phyloP scores from a whole-genome alignment of 2,888 invertebrate species.

The Trichogramma dendrolimi region DNA sequence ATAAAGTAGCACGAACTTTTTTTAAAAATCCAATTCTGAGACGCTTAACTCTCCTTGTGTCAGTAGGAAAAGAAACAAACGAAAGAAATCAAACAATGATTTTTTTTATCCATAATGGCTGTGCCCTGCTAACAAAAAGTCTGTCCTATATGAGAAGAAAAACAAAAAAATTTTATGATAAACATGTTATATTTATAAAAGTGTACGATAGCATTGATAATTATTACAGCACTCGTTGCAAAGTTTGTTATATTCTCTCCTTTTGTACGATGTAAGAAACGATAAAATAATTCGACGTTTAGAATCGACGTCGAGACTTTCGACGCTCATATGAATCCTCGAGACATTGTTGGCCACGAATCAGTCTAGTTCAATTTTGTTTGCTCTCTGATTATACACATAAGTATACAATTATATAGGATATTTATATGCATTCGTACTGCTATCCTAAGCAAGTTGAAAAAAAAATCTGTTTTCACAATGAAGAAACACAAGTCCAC shows the following conservation, averaged over 20 bases:
- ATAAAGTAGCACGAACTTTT: slow-evolving; percentile 1
- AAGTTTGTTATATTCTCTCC: slow-evolving; percentile 26
- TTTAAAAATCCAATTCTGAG: slow-evolving; percentile 22
- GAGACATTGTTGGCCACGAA: too few relatives aligned
- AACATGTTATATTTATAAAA: too few relatives aligned
- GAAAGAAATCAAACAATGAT: slow-evolving; percentile 15
- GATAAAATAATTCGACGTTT: neutral
- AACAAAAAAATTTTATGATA: slow-evolving; percentile 3
- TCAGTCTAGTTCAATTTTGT: too few relatives aligned
- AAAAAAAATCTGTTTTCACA: too few relatives aligned
- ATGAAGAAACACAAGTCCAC: neutral
- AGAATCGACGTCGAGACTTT: slow-evolving; percentile 20
- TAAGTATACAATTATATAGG: too few relatives aligned
- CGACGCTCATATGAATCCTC: neutral
- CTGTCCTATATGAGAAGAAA: slow-evolving; percentile 18
- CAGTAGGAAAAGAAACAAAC: slow-evolving; percentile 13
- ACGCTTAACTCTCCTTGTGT: slow-evolving; percentile 22
- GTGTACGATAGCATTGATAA: too few relatives aligned
- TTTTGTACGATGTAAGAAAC: slow-evolving; percentile 16
- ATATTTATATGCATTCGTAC: too few relatives aligned
- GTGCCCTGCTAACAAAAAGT: slow-evolving; percentile 28
- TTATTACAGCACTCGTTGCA: slow-evolving; percentile 8
- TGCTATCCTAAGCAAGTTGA: too few relatives aligned
- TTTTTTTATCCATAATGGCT: slow-evolving; percentile 22
- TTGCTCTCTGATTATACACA: too few relatives aligned